Conservation (phyloP, 2,113 vertebrate species). For the Thymallus thymallus region DNA sequence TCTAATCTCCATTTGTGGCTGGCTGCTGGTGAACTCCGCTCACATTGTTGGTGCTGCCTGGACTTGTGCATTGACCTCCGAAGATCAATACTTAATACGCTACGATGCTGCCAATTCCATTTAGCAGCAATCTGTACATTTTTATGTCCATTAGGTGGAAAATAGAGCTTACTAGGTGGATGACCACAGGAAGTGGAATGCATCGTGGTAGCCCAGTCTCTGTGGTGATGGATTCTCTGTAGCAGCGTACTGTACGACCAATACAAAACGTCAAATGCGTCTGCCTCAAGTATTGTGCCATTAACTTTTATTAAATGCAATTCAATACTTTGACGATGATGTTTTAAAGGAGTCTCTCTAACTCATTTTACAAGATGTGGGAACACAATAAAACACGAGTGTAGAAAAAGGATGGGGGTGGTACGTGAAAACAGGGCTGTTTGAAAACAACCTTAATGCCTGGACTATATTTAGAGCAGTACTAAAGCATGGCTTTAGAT, state of each 20-base stretch:
- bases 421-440: not conserved
- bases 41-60: conserved; percentile 60
- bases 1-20: conserved; percentile 66
- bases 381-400: conserved; percentile 55
- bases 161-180: conserved; percentile 75
- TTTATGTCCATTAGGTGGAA: conserved; percentile 74
- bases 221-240: conserved; percentile 63
- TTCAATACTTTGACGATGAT: conserved; percentile 52
- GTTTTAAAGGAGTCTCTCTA: conserved; percentile 48
- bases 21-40: conserved; percentile 55
- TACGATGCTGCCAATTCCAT: conserved; percentile 71
- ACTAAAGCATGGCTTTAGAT: conserved; percentile 37
- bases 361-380: conserved; percentile 49
- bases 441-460: conserved; percentile 46
- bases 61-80: conserved; percentile 72
- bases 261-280: conserved; percentile 59
- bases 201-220: conserved; percentile 44
- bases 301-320: conserved; percentile 65
- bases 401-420: not conserved
- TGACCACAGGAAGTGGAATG: conserved; percentile 63
- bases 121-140: conserved; percentile 78
- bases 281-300: conserved; percentile 45
- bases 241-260: conserved; percentile 35
- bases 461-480: conserved; percentile 54
- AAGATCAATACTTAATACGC: conserved; percentile 79